Percentiles rank a stretch among this genome's conserved stretches.
Evolutionary conservation across 2,113 vertebrate species (phyloP).

Genomic region (Cyanoderma ruficeps): DNA sequence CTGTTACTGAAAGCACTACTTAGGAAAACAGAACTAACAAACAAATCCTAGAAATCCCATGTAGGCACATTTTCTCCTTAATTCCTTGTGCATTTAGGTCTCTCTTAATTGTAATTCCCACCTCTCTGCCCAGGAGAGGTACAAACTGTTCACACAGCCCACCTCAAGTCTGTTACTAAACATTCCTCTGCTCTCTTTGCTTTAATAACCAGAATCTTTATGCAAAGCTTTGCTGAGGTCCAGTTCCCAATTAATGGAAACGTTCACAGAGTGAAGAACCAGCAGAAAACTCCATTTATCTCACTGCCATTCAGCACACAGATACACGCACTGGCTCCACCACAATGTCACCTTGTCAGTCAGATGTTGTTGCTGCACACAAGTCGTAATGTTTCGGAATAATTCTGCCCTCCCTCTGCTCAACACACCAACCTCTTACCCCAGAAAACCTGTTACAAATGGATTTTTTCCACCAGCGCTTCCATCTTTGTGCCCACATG

Average conservation of each 20-base stretch:
- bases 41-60: background rate
- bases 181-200: background rate
- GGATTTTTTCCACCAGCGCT: background rate
- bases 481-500: background rate
- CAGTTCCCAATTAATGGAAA: background rate
- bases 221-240: background rate
- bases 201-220: background rate
- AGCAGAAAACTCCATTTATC: background rate
- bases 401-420: background rate
- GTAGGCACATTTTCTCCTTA: background rate
- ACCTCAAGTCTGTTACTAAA: background rate
- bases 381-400: background rate
- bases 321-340: background rate
- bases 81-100: background rate
- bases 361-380: background rate
- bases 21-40: background rate
- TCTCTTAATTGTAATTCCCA: background rate
- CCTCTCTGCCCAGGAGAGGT: background rate
- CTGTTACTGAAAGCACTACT: background rate
- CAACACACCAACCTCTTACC: background rate
- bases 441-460: background rate
- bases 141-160: background rate
- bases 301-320: background rate
- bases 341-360: conserved; percentile 15
- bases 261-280: background rate